phyloP scores from a whole-genome alignment of 1,140 invertebrate genomes.

The Drosophila ohnishii region DNA sequence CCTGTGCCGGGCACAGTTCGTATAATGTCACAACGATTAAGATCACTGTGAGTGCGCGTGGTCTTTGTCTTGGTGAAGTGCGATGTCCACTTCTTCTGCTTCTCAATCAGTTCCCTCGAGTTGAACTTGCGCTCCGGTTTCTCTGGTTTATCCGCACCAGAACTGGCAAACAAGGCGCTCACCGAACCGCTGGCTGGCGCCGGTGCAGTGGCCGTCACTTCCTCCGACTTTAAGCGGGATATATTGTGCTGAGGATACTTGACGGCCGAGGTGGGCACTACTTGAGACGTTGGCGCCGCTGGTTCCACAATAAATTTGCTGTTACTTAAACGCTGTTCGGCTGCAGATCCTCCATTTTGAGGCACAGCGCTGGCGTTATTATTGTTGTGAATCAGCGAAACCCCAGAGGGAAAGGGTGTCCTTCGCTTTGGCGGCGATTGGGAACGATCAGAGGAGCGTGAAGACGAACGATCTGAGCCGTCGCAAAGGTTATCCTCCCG shows the following conservation, averaged over 20 bases:
- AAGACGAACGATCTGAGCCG: slow-evolving; percentile 74
- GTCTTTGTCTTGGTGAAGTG: slow-evolving; percentile 91
- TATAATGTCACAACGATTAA: slow-evolving; percentile 84
- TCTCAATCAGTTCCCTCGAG: slow-evolving; percentile 93
- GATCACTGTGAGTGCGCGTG: slow-evolving; percentile 86
- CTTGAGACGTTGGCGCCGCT: not conserved
- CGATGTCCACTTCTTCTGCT: slow-evolving; percentile 95
- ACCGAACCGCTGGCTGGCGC: slow-evolving; percentile 51
- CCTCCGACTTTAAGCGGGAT: slow-evolving; percentile 83
- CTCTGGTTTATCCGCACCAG: slow-evolving; percentile 86
- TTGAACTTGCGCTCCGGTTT: slow-evolving; percentile 92
- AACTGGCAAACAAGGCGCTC: slow-evolving; percentile 57
- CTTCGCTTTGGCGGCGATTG: slow-evolving; percentile 80
- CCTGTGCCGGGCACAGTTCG: slow-evolving; percentile 78
- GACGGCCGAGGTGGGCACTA: slow-evolving; percentile 13
- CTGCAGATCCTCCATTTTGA: slow-evolving; percentile 19
- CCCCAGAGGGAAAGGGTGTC: slow-evolving; percentile 75
- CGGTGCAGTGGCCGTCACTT: slow-evolving; percentile 31
- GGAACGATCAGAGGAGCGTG: slow-evolving; percentile 78
- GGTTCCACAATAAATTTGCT: slow-evolving; percentile 76
- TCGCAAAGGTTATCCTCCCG: slow-evolving; percentile 81
- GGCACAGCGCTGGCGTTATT: slow-evolving; percentile 49
- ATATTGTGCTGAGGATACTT: slow-evolving; percentile 73
- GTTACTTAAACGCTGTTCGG: slow-evolving; percentile 59
- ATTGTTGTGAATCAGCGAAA: slow-evolving; percentile 62